Conservation (phyloP, 2,797 vertebrate species). For the Lateolabrax maculatus region DNA sequence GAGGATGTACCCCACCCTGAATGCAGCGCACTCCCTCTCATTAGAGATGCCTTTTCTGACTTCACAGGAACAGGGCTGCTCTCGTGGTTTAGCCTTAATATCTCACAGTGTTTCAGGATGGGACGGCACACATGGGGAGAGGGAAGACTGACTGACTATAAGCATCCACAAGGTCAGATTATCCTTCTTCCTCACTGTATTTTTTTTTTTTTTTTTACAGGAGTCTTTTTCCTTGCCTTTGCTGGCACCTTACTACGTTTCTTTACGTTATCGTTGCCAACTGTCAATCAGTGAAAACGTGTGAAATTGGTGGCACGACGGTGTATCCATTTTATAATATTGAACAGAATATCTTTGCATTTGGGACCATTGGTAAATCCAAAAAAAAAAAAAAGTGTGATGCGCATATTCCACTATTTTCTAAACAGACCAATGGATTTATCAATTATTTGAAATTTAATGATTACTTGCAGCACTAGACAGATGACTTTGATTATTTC, state of each 20-base stretch:
- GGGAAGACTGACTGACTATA: neutral
- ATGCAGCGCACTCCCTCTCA: slow-evolving; percentile 65
- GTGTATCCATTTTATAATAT: neutral
- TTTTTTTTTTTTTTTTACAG: too few relatives aligned
- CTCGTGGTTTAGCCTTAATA: neutral
- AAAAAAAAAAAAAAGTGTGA: neutral
- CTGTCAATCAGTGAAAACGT: neutral
- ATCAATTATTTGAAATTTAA: neutral
- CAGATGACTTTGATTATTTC: neutral
- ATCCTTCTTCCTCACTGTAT: neutral
- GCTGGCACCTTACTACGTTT: neutral
- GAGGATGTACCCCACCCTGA: slow-evolving; percentile 62
- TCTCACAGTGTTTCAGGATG: slow-evolving; percentile 1
- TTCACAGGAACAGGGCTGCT: slow-evolving; percentile 43
- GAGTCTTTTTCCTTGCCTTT: neutral
- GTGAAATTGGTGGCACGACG: neutral
- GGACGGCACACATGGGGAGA: neutral
- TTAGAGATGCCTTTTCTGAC: slow-evolving; percentile 65
- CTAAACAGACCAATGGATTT: neutral
- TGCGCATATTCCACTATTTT: neutral
- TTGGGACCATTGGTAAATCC: neutral
- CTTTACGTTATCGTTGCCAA: neutral
- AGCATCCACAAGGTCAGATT: neutral
- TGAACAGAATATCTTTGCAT: neutral
- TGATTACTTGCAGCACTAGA: neutral